These are phyloP conservation scores for Strongylocentrotus purpuratus DNA, from an alignment of 35 echinoderm and acorn worm genomes.

Conservation along the genomic window DNA sequence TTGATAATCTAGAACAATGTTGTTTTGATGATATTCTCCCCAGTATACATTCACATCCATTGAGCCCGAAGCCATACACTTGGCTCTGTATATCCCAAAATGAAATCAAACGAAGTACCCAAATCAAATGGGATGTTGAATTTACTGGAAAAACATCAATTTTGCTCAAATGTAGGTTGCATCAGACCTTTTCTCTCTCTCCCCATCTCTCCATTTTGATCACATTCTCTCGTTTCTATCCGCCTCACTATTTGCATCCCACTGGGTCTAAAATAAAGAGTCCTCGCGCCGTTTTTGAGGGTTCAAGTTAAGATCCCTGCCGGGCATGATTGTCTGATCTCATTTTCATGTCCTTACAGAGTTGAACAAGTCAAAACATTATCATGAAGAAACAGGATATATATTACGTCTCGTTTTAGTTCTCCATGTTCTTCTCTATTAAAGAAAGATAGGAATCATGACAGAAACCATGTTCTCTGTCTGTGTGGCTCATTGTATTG, in stretches of 20 bases:
- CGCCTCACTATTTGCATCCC: background rate
- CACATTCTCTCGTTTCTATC: background rate
- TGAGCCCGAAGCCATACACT: background rate
- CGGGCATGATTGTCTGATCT: background rate
- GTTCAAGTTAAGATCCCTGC: constrained; percentile 10
- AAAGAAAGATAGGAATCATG: background rate
- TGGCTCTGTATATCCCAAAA: background rate
- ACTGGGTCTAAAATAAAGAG: constrained; percentile 1
- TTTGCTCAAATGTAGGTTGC: background rate
- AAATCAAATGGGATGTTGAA: background rate
- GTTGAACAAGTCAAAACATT: constrained; percentile 18
- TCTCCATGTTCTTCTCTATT: background rate
- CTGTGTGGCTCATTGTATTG: background rate
- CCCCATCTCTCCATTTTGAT: background rate
- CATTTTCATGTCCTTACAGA: constrained; percentile 13
- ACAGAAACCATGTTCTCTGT: background rate
- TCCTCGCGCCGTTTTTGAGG: background rate
- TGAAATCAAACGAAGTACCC: background rate
- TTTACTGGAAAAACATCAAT: background rate
- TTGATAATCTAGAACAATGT: background rate
- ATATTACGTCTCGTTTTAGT: background rate
- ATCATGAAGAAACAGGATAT: background rate
- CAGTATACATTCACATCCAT: background rate
- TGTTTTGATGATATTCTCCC: background rate
- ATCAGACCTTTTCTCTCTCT: background rate